Evolutionary conservation across 2,797 vertebrate species (phyloP), one percentile per base, ranked within the genome.

Genomic region (Agapornis canus): DNA sequence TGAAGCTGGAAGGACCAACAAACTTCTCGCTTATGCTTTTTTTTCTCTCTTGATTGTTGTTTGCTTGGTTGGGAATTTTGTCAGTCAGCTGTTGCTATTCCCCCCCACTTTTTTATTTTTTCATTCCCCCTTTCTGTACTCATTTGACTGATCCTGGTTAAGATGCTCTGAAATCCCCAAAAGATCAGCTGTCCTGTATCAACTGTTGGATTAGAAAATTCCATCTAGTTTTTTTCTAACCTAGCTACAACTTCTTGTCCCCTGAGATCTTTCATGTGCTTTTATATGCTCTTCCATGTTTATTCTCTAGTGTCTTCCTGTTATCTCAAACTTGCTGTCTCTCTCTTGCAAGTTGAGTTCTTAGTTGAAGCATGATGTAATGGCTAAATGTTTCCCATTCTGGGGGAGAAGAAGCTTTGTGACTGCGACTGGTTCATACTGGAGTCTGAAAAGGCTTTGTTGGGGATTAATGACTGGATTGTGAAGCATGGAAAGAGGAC

Each of bases 201-300:
- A n/a, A 5, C 63, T 78, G n/a, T 45, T 73, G 26, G 49, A 9
- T 52, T 39, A 70, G 22, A 15, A 39, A 26, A 35, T 42, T 68
- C 3, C 13, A 25, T 39, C 43, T 31, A 56, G 14, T 51, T 84
- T 25, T 60, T 65, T 59, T 26, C 4, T 35, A 26, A 47, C 20
- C 21, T 14, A 45, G 49, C 6, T 27, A 13, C 17, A 47, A 37
- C 20, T 15, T 32, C 35, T 20, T 17, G 9, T 11, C 1, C 3
- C 14, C 22, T 8, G 31, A 37, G 5, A 29, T 81, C 69, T 37
- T 25, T 73, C 1, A 0, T 51, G 21, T 0, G 0, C 52, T 66
- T 52, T 52, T 25, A 40, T 45, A 45, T 40, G 18, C 13, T 49
- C n/a, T 56, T 65, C 59, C 14, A 20, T 3, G 9, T 31, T 77